Evolutionary conservation across 2,113 vertebrate species (phyloP).

Genomic region (Neofelis nebulosa): DNA sequence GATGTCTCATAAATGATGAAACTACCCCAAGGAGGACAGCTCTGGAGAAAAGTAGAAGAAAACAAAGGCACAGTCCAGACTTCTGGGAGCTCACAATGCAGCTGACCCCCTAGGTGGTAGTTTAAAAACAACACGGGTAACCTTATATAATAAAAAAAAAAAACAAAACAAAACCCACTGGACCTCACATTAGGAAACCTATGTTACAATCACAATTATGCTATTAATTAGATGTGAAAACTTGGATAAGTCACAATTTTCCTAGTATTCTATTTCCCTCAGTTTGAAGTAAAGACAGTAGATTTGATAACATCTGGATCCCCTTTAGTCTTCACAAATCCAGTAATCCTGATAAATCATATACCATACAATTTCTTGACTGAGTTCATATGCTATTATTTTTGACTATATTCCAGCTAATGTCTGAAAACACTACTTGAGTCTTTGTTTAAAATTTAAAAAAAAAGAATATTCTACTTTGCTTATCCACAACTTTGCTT

Average conservation of each 20-base stretch:
- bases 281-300: not conserved
- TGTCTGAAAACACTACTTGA: not conserved
- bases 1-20: not conserved
- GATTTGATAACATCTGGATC: not conserved
- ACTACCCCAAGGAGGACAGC: not conserved
- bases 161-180: not conserved
- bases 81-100: not conserved
- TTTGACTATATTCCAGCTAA: not conserved
- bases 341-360: not conserved
- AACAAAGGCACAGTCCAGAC: not conserved
- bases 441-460: conserved; percentile 9
- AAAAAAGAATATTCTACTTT: not conserved
- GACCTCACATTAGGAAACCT: not conserved
- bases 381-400: not conserved
- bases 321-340: not conserved
- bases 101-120: not conserved
- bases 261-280: not conserved
- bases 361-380: not conserved
- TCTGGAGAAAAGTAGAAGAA: not conserved
- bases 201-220: not conserved
- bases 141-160: not conserved
- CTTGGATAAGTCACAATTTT: not conserved
- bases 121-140: not conserved
- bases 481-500: not conserved
- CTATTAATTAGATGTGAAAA: not conserved